Evolutionary conservation across 2,888 invertebrate species (phyloP).

Genomic region (Asteroscopus sphinx): DNA sequence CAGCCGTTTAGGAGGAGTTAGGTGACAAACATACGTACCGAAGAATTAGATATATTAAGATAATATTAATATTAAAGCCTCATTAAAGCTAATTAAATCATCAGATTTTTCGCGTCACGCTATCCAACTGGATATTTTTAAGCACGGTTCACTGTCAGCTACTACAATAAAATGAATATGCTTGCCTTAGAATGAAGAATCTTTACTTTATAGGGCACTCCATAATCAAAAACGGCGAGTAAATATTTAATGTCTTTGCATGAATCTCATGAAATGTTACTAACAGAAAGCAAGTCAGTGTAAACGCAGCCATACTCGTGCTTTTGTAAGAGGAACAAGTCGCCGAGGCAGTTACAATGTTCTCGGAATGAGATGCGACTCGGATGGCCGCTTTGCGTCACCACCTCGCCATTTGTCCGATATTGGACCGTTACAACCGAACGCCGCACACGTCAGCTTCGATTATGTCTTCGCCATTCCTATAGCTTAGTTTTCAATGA

Average conservation of each 20-base stretch:
- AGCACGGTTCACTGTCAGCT: background rate
- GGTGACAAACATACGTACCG: too few relatives aligned
- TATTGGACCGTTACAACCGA: constrained; percentile 70
- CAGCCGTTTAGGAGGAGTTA: too few relatives aligned
- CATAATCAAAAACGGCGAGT: background rate
- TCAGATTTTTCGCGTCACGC: too few relatives aligned
- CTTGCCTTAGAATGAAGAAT: too few relatives aligned
- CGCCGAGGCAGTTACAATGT: constrained; percentile 66
- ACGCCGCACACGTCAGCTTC: constrained; percentile 64
- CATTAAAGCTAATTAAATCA: too few relatives aligned
- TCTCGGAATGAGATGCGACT: constrained; percentile 69
- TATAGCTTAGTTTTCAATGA: constrained; percentile 51
- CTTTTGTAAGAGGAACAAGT: constrained; percentile 49
- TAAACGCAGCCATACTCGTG: constrained; percentile 41
- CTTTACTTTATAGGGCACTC: background rate
- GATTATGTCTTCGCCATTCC: constrained; percentile 57
- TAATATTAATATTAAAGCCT: too few relatives aligned
- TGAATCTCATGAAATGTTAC: constrained; percentile 5
- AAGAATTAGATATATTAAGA: too few relatives aligned
- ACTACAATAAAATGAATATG: too few relatives aligned
- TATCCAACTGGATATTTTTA: too few relatives aligned
- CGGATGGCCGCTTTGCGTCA: constrained; percentile 78
- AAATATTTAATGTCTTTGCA: background rate
- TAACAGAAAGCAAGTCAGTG: constrained; percentile 28
- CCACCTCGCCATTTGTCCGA: constrained; percentile 69